Percentiles rank a stretch among this genome's conserved stretches.
Conservation (phyloP, 2,113 vertebrate species). For the Vidua macroura region DNA sequence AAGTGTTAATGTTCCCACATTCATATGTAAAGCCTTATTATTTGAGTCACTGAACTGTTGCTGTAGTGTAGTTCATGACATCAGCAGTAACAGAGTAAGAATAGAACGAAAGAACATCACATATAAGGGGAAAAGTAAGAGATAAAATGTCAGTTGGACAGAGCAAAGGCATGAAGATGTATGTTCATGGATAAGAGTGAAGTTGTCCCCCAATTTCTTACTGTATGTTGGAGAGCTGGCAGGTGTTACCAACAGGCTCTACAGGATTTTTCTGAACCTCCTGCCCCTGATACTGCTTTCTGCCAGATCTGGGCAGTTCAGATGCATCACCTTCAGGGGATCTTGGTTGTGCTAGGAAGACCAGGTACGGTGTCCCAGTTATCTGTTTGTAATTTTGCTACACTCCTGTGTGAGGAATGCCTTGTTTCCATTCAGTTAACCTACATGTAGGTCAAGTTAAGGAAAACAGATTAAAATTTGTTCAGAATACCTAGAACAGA, state of each 20-base stretch:
- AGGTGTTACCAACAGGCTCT: not conserved
- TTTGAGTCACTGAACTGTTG: not conserved
- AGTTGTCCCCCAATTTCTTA: not conserved
- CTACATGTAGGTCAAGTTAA: not conserved
- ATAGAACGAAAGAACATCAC: not conserved
- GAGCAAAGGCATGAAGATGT: not conserved
- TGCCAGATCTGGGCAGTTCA: not conserved
- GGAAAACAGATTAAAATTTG: not conserved
- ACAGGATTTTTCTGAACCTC: rapidly evolving
- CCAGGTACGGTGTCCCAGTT: not conserved
- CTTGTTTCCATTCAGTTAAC: not conserved
- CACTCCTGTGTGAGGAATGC: not conserved
- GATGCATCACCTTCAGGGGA: not conserved
- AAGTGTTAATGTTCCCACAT: not conserved
- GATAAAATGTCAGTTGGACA: not conserved
- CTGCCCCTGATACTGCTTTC: not conserved
- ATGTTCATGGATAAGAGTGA: not conserved
- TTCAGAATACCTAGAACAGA: not conserved
- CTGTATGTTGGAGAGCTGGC: not conserved
- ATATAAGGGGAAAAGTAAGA: not conserved
- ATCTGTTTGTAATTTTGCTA: not conserved
- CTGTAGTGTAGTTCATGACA: not conserved
- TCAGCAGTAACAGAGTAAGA: not conserved
- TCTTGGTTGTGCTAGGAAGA: not conserved
- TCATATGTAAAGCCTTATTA: not conserved